Evolutionary conservation across 2,113 vertebrate species (phyloP).

Genomic region (Syrmaticus mikado): DNA sequence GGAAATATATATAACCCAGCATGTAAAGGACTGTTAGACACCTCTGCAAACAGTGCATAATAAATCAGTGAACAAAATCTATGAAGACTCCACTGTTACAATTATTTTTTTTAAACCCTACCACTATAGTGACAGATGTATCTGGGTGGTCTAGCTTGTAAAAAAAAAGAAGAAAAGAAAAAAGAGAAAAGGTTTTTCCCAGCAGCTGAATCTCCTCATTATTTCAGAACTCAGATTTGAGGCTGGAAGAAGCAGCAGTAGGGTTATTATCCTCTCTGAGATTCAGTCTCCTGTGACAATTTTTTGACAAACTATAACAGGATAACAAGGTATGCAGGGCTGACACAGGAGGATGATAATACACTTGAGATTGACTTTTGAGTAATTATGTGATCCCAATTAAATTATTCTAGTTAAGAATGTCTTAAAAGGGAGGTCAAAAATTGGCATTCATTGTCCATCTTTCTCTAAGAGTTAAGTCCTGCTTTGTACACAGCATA

Average conservation of each 20-base stretch:
- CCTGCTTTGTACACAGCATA: slow-evolving; percentile 33
- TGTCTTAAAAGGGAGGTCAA: slow-evolving; percentile 64
- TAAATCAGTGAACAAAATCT: slow-evolving; percentile 39
- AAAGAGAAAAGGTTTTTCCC: background rate
- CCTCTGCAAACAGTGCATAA: slow-evolving; percentile 2
- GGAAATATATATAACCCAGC: slow-evolving; percentile 7
- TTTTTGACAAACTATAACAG: slow-evolving; percentile 77
- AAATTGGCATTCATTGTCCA: slow-evolving; percentile 66
- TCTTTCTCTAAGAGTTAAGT: slow-evolving; percentile 48
- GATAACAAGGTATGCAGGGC: slow-evolving; percentile 73
- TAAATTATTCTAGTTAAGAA: slow-evolving; percentile 66
- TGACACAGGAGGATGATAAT: slow-evolving; percentile 63
- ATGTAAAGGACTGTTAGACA: background rate
- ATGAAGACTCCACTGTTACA: background rate
- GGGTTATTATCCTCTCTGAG: slow-evolving; percentile 74
- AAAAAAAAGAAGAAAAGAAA: background rate
- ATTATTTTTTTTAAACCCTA: background rate
- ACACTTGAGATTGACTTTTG: slow-evolving; percentile 64
- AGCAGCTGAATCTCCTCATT: slow-evolving; percentile 55
- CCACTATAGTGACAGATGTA: background rate
- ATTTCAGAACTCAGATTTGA: slow-evolving; percentile 57
- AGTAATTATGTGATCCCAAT: slow-evolving; percentile 77
- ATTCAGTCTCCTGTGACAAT: slow-evolving; percentile 67
- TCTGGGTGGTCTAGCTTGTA: slow-evolving; percentile 24
- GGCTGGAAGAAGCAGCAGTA: slow-evolving; percentile 44